Evolutionary conservation across 2,113 vertebrate species (phyloP).

Genomic region (Microtus richardsoni): DNA sequence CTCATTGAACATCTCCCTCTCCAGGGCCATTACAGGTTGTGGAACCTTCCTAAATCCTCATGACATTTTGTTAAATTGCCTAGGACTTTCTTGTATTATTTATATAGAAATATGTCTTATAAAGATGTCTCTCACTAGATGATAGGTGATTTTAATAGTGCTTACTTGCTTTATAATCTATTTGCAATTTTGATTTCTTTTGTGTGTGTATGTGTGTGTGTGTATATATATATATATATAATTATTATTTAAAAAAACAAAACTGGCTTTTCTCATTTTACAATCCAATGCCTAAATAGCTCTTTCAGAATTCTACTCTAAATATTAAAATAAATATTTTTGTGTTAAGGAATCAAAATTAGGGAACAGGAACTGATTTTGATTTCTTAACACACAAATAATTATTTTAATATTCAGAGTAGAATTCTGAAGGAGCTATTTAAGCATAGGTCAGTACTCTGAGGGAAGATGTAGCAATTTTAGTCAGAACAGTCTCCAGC

Average conservation of each 20-base stretch:
- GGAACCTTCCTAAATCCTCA: not conserved
- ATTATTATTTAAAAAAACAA: no score
- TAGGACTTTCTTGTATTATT: not conserved
- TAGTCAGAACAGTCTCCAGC: not conserved
- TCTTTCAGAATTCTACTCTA: constrained; percentile 13
- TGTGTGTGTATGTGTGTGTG: no score
- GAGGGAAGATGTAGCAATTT: not conserved
- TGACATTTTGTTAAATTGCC: not conserved
- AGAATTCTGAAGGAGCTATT: not conserved
- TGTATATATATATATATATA: no score
- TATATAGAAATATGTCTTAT: not conserved
- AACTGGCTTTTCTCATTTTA: no score
- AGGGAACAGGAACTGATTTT: not conserved
- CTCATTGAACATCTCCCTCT: not conserved
- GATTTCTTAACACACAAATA: not conserved
- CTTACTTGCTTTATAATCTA: not conserved
- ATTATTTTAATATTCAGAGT: constrained; percentile 15
- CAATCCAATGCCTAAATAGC: not conserved
- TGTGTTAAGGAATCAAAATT: not conserved
- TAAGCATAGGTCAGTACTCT: not conserved
- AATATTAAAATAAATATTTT: constrained; percentile 22
- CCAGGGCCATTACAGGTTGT: not conserved
- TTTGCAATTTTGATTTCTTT: no score
- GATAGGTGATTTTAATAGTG: not conserved
- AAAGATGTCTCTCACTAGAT: not conserved